These are phyloP conservation scores for Platycheirus albimanus DNA, from an alignment of 2,888 invertebrate species.

Conservation along the genomic window DNA sequence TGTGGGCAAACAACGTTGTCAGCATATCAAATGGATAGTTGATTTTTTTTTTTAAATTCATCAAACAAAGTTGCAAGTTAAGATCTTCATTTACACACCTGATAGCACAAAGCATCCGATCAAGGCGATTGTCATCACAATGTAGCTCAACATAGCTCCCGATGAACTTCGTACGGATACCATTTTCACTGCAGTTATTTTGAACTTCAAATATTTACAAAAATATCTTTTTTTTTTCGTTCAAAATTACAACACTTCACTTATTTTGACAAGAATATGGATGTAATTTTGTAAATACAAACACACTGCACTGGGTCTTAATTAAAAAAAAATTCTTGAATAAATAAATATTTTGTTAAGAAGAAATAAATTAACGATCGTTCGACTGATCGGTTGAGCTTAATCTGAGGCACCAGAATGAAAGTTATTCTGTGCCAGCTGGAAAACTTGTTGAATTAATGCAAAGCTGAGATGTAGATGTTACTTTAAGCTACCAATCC, in stretches of 20 bases:
- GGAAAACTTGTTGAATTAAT: conserved; percentile 47
- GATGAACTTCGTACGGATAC: conserved; percentile 57
- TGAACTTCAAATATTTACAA: conserved; percentile 10
- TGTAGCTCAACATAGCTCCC: conserved; percentile 74
- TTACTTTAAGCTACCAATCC: conserved; percentile 43
- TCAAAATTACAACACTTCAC: background rate
- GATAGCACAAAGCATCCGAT: conserved; percentile 79
- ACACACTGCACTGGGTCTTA: conserved; percentile 9
- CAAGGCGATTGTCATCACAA: conserved; percentile 77
- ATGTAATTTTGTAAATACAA: background rate
- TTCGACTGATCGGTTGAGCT: conserved; percentile 54
- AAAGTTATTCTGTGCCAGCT: conserved; percentile 27
- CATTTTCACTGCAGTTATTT: conserved; percentile 27
- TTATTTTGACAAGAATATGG: background rate
- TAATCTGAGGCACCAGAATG: conserved; percentile 53
- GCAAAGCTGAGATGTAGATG: conserved; percentile 26
- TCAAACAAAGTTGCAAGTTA: background rate
- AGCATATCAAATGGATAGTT: background rate
- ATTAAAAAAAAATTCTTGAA: conserved; percentile 2
- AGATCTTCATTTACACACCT: conserved; percentile 76
- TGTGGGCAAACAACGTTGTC: background rate
- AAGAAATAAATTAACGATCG: conserved; percentile 18
- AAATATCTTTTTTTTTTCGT: background rate
- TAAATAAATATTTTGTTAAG: conserved; percentile 5
- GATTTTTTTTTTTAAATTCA: background rate